Evolutionary conservation across 2,113 vertebrate genomes (phyloP).

Genomic region (Australoheros scitulus): DNA sequence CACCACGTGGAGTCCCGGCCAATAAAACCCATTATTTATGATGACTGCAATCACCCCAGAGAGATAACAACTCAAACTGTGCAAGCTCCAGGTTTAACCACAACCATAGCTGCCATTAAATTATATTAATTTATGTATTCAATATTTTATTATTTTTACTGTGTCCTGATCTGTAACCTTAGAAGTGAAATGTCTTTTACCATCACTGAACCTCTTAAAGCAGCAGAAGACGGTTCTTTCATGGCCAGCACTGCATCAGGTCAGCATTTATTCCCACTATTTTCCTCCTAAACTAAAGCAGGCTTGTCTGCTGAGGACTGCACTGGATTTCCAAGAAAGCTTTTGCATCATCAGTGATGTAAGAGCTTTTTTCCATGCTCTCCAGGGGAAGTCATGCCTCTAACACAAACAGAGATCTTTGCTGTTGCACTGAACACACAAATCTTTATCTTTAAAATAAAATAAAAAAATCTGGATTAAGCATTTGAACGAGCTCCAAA

Average conservation of each 20-base stretch:
- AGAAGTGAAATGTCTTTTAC: too few relatives aligned
- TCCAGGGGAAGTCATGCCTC: slow-evolving; percentile 3
- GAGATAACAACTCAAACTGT: not conserved
- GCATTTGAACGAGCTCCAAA: not conserved
- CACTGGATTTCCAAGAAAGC: slow-evolving; percentile 6
- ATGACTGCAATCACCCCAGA: not conserved
- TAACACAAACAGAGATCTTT: not conserved
- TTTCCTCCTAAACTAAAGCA: not conserved
- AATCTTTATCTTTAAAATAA: not conserved
- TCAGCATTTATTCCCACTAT: not conserved
- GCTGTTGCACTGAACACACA: not conserved
- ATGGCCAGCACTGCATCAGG: not conserved
- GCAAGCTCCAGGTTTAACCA: not conserved
- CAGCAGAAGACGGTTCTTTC: not conserved
- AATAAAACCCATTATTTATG: not conserved
- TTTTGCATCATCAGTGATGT: slow-evolving; percentile 49
- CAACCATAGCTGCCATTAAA: not conserved
- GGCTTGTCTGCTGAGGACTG: not conserved
- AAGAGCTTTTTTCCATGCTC: slow-evolving; percentile 10
- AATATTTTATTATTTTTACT: too few relatives aligned
- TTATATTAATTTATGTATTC: too few relatives aligned
- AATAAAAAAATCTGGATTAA: not conserved
- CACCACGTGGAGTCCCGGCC: not conserved
- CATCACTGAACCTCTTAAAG: too few relatives aligned
- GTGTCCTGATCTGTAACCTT: too few relatives aligned